Evolutionary conservation across 1,140 invertebrate species (phyloP), one percentile per base, ranked within the genome.

Genomic region (Myzus persicae): DNA sequence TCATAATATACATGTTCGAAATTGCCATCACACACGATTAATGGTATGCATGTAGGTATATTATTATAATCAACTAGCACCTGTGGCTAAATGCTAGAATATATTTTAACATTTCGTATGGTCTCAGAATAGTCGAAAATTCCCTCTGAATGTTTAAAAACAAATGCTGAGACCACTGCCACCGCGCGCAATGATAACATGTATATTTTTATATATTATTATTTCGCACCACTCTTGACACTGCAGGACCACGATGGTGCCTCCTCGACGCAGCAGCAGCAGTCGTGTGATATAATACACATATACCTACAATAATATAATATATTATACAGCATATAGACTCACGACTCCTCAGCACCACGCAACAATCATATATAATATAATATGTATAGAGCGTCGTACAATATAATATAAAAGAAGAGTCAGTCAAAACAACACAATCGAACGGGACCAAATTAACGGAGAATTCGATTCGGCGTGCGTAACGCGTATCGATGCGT

Each of bases 391-490:
- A 7, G 20, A 22, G 14, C 31, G 31, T n/a, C 48, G 1, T 76
- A n/a, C 24, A 14, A n/a, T 31, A 31, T 11, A 26, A n/a, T 67
- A 76, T 6, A 76, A 76, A 76, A 76, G 24, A 54, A 89, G 67
- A 92, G 22, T 46, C 90, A 82, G 44, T 82, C 40, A 82, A 82
- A 92, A 92, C 67, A 82, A 82, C 91, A 82, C 91, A 82, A 92
- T 92, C 76, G 91, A 82, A 92, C 91, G 91, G 44, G 91, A 92
- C 67, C 59, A 24, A 92, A 92, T 92, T 92, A 84, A 92, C 91
- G 76, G 44, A 82, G 88, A 91, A 92, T 92, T 92, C 91, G 67
- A 92, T 92, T 92, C 91, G 91, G 76, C 67, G 67, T 46, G 59
- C 91, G 90, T 91, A 91, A 76, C 90, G 90, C 87, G 46, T 51